A percentile compares a stretch with the other conserved stretches of the same genome.
phyloP scores from a whole-genome alignment of 92 coral and sea anemone genomes.

The Epizoanthus ramosus region DNA sequence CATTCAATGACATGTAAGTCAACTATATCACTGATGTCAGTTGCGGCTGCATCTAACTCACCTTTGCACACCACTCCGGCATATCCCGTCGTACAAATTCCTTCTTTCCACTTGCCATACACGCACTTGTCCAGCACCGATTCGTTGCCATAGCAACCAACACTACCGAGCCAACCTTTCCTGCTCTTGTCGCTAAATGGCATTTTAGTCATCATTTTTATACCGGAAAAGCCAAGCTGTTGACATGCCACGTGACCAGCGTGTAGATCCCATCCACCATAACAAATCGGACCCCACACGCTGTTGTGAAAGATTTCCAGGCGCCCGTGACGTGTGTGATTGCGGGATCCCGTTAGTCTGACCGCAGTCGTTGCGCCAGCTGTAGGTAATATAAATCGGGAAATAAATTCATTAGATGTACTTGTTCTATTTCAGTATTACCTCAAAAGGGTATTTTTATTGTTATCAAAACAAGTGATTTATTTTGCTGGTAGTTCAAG shows the following conservation, averaged over 20 bases:
- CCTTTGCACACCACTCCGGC: slow-evolving; percentile 82
- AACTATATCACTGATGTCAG: too few species aligned
- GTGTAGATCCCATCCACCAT: slow-evolving; percentile 65
- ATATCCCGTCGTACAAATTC: slow-evolving; percentile 61
- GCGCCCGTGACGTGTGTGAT: slow-evolving; percentile 74
- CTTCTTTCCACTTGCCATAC: slow-evolving; percentile 70
- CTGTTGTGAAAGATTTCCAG: slow-evolving; percentile 80
- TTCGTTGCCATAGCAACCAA: slow-evolving; percentile 78
- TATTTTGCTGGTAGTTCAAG: too few species aligned
- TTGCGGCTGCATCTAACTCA: too few species aligned
- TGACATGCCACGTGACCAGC: slow-evolving; percentile 76
- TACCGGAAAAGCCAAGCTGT: slow-evolving; percentile 73
- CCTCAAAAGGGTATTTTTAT: too few species aligned
- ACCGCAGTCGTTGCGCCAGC: slow-evolving; percentile 29
- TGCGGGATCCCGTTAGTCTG: slow-evolving; percentile 5
- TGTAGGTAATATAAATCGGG: not conserved
- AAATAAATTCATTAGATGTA: too few species aligned
- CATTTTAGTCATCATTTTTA: slow-evolving; percentile 8
- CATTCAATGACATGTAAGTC: too few species aligned
- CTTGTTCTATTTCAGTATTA: too few species aligned
- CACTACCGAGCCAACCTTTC: slow-evolving; percentile 63
- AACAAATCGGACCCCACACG: slow-evolving; percentile 77
- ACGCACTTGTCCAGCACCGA: slow-evolving; percentile 62
- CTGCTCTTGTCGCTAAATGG: slow-evolving; percentile 55
- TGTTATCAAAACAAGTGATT: too few species aligned